Evolutionary conservation across 2,797 vertebrate species (phyloP).

Genomic region (Fistularia commersonii): DNA sequence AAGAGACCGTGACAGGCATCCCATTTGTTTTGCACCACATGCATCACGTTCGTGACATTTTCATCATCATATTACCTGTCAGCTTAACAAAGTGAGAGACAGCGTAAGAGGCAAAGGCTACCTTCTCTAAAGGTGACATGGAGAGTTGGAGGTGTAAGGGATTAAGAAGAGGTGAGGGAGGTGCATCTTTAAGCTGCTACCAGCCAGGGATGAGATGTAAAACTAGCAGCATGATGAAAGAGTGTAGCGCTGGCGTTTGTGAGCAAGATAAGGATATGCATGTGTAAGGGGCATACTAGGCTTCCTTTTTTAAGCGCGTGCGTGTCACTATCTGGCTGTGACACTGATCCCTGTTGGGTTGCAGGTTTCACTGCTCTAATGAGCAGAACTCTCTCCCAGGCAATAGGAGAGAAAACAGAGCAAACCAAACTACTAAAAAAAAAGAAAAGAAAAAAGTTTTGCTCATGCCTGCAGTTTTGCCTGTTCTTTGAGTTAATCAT

Average conservation of each 20-base stretch:
- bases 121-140: slow-evolving; percentile 43
- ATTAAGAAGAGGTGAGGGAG: slow-evolving; percentile 36
- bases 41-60: slow-evolving; percentile 42
- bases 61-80: slow-evolving; percentile 56
- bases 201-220: slow-evolving; percentile 56
- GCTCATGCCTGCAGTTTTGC: slow-evolving; percentile 34
- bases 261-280: slow-evolving; percentile 25
- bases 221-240: slow-evolving; percentile 59
- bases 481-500: slow-evolving; percentile 17
- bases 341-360: slow-evolving; percentile 65
- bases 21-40: slow-evolving; percentile 42
- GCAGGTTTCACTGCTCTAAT: slow-evolving; percentile 67
- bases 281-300: slow-evolving; percentile 18
- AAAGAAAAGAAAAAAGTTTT: slow-evolving; percentile 23
- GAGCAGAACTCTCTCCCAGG: slow-evolving; percentile 62
- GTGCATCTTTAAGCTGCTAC: slow-evolving; percentile 53
- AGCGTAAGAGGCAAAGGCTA: slow-evolving; percentile 20
- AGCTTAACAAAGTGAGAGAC: slow-evolving; percentile 50
- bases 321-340: slow-evolving; percentile 52
- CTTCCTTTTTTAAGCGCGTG: slow-evolving; percentile 5
- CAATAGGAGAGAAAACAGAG: slow-evolving; percentile 36
- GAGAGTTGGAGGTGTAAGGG: slow-evolving; percentile 16
- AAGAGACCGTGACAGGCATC: slow-evolving; percentile 29
- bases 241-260: slow-evolving; percentile 14
- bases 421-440: slow-evolving; percentile 37